Base-by-base conservation (phyloP, 2,888 invertebrate genomes). In the Agrypnus murinus region DNA sequence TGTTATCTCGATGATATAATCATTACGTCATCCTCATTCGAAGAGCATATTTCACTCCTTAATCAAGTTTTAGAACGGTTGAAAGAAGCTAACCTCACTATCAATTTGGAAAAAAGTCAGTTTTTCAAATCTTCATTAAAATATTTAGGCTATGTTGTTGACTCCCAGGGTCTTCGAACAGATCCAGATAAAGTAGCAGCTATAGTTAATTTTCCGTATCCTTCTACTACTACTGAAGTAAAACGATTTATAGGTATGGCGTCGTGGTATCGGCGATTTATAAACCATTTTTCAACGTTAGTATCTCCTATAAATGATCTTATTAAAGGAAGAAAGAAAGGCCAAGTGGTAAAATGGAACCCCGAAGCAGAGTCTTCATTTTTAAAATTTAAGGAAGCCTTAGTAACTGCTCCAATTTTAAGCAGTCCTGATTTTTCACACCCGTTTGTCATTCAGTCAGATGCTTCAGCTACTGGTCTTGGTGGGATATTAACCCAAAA, bases 231-330 rank as follows among this genome's bases (percentile, higher is more conserved):
- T 79, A n/a, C n/a, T n/a, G n/a, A n/a, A n/a, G n/a, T n/a, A n/a
- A n/a, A n/a, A n/a, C n/a, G n/a, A n/a, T n/a, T 82, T 59, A 45
- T 81, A 2, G 80, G 80, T 4, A 67, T 80, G 57, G 74, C 75
- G 57, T 73, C 73, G 1, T 81, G 79, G 76, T 80, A 80, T 57
- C 45, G 80, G 58, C 68, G 75, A n/a, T 81, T 80, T 36, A 69
- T 80, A n/a, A n/a, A n/a, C n/a, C 50, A 78, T 73, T 80, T 79
- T 69, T 78, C 79, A 1, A 69, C 72, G 1, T 19, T 79, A 3
- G 48, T 77, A 1, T 72, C 78, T 8, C 79, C 78, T n/a, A 69
- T 79, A n/a, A n/a, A n/a, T n/a, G n/a, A n/a, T n/a, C n/a, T n/a
- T n/a, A n/a, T n/a, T n/a, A n/a, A n/a, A n/a, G 7, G 9, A 19